Percentiles rank a stretch among this genome's conserved stretches.
Conservation (phyloP, 2,888 invertebrate genomes). For the Alloplasta piceator region DNA sequence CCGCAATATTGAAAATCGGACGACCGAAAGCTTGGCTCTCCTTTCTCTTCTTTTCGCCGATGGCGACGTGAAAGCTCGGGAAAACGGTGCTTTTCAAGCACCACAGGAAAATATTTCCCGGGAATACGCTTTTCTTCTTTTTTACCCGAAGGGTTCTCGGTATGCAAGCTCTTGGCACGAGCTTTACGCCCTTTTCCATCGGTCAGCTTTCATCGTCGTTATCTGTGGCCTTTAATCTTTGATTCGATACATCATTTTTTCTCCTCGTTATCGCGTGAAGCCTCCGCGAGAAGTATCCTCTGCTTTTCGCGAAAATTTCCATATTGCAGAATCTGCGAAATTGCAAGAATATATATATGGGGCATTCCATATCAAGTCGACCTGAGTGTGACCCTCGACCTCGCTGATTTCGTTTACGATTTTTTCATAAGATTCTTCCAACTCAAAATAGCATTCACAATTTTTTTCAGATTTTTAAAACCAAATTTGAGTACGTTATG, state of each 20-base stretch:
- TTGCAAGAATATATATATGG: not conserved
- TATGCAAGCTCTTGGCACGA: conserved; percentile 3
- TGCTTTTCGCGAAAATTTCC: conserved; percentile 4
- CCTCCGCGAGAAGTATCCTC: conserved; percentile 7
- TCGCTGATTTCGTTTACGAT: too few relatives aligned
- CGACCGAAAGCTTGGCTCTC: conserved; percentile 2
- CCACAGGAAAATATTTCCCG: conserved; percentile 12
- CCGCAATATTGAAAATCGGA: not conserved
- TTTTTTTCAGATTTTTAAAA: too few relatives aligned
- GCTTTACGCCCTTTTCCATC: conserved; percentile 1
- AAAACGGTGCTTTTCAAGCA: too few relatives aligned
- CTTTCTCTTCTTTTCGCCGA: not conserved
- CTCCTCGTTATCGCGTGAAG: not conserved
- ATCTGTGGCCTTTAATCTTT: conserved; percentile 35
- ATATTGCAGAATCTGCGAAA: not conserved
- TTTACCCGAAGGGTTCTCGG: not conserved
- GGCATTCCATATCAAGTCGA: too few relatives aligned
- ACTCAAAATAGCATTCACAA: too few relatives aligned
- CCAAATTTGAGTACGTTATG: too few relatives aligned
- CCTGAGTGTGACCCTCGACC: too few relatives aligned
- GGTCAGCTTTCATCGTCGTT: conserved; percentile 3
- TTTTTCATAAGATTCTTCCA: too few relatives aligned
- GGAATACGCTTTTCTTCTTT: not conserved
- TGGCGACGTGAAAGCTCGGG: not conserved
- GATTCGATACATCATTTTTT: conserved; percentile 21